Conservation (phyloP, 2,797 vertebrate genomes). For the Antrozous pallidus region DNA sequence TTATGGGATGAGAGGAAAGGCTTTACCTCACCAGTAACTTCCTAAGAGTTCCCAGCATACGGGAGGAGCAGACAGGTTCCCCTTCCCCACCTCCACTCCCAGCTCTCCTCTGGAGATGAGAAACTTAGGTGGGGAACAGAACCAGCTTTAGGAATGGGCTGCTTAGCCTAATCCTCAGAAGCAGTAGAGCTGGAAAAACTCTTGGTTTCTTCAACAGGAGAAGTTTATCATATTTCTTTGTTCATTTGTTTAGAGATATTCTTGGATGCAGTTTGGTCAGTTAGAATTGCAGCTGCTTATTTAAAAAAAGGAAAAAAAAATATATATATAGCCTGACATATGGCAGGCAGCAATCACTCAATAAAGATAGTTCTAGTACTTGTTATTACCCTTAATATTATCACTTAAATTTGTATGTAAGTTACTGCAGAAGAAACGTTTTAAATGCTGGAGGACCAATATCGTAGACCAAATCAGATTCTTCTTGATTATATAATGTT, state of each 20-base stretch:
- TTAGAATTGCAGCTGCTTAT: constrained; percentile 25
- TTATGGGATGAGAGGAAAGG: neutral
- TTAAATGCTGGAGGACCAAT: constrained; percentile 2
- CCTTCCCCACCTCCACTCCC: neutral
- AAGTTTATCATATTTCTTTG: neutral
- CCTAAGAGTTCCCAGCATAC: neutral
- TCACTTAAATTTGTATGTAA: constrained; percentile 28
- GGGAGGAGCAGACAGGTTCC: neutral
- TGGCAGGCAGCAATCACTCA: neutral
- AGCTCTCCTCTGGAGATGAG: neutral
- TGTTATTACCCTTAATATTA: neutral
- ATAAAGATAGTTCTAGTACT: neutral
- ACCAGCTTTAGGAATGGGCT: neutral
- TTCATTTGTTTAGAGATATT: neutral
- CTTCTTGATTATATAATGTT: neutral
- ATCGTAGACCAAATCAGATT: neutral
- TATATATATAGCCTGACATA: neutral
- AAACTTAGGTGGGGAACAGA: neutral
- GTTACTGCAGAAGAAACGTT: neutral
- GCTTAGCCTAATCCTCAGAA: neutral
- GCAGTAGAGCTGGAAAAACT: neutral
- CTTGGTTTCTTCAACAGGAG: neutral
- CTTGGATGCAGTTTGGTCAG: neutral
- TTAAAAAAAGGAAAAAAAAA: no score
- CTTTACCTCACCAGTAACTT: neutral